phyloP scores from a whole-genome alignment of 1,140 invertebrate genomes.

The Calliopsis andreniformis region DNA sequence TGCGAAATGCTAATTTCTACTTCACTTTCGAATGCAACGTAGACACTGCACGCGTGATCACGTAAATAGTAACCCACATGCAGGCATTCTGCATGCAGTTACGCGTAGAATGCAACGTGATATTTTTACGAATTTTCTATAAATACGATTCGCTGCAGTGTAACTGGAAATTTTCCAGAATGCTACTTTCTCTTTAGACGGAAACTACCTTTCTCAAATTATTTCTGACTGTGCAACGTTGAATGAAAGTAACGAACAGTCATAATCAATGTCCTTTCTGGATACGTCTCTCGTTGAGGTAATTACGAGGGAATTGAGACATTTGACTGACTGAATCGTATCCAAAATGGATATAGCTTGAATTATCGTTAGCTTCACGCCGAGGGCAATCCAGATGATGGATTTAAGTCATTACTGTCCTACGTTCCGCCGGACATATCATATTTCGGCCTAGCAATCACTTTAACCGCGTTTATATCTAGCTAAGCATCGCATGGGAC shows the following conservation, averaged over 20 bases:
- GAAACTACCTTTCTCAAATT: too few species aligned
- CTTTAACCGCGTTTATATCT: not conserved
- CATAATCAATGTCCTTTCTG: too few species aligned
- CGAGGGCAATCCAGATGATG: conserved; percentile 18
- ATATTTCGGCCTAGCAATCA: conserved; percentile 17
- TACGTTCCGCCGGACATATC: conserved; percentile 31
- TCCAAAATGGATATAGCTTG: conserved; percentile 18
- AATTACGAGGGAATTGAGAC: not conserved
- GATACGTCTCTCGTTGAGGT: too few species aligned
- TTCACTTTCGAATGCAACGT: too few species aligned
- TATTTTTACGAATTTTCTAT: conserved; percentile 34
- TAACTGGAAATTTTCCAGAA: conserved; percentile 6
- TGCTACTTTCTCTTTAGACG: too few species aligned
- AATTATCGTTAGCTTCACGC: conserved; percentile 14
- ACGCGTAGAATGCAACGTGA: conserved; percentile 40
- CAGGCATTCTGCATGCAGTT: too few species aligned
- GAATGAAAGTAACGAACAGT: too few species aligned
- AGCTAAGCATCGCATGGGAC: not conserved
- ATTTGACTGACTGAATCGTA: not conserved
- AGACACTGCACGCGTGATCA: too few species aligned
- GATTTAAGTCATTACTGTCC: conserved; percentile 27
- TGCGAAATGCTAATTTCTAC: too few species aligned
- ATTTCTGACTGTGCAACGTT: too few species aligned
- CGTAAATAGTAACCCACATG: not conserved
- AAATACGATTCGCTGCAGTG: conserved; percentile 1